Evolutionary conservation across 2,797 vertebrate genomes (phyloP).

Genomic region (Macroramphosus scolopax): DNA sequence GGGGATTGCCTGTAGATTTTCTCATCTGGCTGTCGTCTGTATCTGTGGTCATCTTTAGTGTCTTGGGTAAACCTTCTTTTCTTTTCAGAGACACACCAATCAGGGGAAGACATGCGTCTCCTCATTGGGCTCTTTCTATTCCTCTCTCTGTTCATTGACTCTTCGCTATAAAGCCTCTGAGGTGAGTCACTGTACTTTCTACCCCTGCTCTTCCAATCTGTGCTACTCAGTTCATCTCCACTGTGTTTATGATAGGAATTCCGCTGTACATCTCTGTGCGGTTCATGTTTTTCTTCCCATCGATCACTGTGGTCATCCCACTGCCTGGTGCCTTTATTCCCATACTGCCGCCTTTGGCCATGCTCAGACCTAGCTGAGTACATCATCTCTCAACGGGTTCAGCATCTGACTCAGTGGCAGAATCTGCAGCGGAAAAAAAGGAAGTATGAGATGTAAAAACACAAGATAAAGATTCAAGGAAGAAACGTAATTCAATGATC

Average conservation of each 20-base stretch:
- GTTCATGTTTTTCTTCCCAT: constrained; percentile 37
- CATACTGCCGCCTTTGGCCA: constrained; percentile 30
- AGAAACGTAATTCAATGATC: too few relatives aligned
- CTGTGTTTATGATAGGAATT: constrained; percentile 38
- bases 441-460: background rate
- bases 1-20: constrained; percentile 21
- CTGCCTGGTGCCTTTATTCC: constrained; percentile 39
- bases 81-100: constrained; percentile 33
- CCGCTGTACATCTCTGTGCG: constrained; percentile 7
- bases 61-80: constrained; percentile 37
- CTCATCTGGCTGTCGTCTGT: constrained; percentile 34
- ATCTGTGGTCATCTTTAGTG: constrained; percentile 27
- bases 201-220: constrained; percentile 22
- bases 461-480: background rate
- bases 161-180: constrained; percentile 29
- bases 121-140: constrained; percentile 49
- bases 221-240: constrained; percentile 11
- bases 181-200: constrained; percentile 42
- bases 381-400: constrained; percentile 40
- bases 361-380: constrained; percentile 45
- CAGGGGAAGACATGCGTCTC: constrained; percentile 43
- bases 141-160: constrained; percentile 33
- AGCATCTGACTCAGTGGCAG: constrained; percentile 1
- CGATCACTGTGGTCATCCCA: constrained; percentile 36
- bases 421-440: constrained; percentile 1